Evolutionary conservation across 30 jellyfish, hydroid and myxozoan genomes (phyloP).

Genomic region (Cassiopea andromeda): DNA sequence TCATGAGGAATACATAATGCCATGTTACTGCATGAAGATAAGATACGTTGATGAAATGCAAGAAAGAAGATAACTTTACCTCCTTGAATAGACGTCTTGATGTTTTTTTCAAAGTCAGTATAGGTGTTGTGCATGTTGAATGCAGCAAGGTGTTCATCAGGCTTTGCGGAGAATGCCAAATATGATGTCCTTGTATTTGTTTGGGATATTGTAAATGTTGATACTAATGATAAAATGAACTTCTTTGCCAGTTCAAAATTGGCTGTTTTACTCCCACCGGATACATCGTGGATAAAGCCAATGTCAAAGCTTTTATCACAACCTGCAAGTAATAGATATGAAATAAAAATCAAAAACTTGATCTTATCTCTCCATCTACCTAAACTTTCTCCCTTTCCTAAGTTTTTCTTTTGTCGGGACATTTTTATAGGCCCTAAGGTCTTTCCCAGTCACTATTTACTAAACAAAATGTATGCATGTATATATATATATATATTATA

Average conservation of each 20-base stretch:
- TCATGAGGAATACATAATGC: not conserved
- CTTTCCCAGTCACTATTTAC: too few relatives aligned
- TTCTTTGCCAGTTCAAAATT: constrained; percentile 64
- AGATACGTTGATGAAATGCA: not conserved
- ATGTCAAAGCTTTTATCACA: constrained; percentile 81
- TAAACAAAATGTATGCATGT: too few relatives aligned
- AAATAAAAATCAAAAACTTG: too few relatives aligned
- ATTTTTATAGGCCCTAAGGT: too few relatives aligned
- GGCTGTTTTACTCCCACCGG: constrained; percentile 55
- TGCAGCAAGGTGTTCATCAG: constrained; percentile 54
- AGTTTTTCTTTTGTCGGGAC: too few relatives aligned
- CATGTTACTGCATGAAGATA: not conserved
- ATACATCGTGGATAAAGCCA: constrained; percentile 83
- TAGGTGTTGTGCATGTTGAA: constrained; percentile 61
- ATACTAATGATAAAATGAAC: constrained; percentile 71
- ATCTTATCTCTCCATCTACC: too few relatives aligned
- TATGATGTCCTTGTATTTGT: constrained; percentile 74
- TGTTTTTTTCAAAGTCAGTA: constrained; percentile 39
- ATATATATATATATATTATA: too few relatives aligned
- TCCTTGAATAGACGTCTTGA: constrained; percentile 23
- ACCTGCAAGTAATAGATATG: constrained; percentile 3
- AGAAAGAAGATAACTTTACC: not conserved
- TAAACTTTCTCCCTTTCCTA: too few relatives aligned
- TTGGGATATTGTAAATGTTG: constrained; percentile 68
- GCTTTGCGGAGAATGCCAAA: constrained; percentile 62